These are phyloP conservation scores for Lucinisca nassula DNA, from an alignment of 2,888 invertebrate genomes.

Conservation along the genomic window DNA sequence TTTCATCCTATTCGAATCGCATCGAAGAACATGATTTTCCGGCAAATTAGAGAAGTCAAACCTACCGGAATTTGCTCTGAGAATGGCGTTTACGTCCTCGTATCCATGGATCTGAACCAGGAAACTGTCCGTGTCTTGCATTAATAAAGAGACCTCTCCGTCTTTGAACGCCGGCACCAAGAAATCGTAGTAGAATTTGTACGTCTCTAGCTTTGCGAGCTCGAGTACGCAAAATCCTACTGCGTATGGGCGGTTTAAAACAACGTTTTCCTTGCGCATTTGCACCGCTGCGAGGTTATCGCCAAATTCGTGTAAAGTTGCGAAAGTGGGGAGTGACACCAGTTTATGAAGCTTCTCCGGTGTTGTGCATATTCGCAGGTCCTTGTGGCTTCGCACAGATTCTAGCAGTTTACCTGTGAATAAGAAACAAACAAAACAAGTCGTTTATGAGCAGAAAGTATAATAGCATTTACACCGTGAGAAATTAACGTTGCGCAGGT, in stretches of 20 bases:
- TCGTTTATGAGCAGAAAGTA: too few species aligned
- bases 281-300: constrained; percentile 2
- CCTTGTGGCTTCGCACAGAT: background rate
- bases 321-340: background rate
- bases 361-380: background rate
- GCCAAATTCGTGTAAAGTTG: background rate
- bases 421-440: background rate
- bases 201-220: background rate
- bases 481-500: too few species aligned
- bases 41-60: constrained; percentile 20
- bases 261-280: background rate
- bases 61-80: background rate
- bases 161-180: background rate
- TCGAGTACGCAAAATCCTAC: constrained; percentile 16
- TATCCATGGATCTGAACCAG: background rate
- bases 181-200: constrained; percentile 14
- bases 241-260: background rate
- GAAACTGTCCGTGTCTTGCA: constrained; percentile 1
- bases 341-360: background rate
- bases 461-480: too few species aligned
- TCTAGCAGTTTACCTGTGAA: background rate
- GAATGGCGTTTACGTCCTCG: background rate
- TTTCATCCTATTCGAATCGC: background rate
- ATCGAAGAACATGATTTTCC: background rate
- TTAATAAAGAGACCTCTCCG: background rate